Evolutionary conservation across 2,888 invertebrate genomes (phyloP).

Genomic region (Aphidius colemani): DNA sequence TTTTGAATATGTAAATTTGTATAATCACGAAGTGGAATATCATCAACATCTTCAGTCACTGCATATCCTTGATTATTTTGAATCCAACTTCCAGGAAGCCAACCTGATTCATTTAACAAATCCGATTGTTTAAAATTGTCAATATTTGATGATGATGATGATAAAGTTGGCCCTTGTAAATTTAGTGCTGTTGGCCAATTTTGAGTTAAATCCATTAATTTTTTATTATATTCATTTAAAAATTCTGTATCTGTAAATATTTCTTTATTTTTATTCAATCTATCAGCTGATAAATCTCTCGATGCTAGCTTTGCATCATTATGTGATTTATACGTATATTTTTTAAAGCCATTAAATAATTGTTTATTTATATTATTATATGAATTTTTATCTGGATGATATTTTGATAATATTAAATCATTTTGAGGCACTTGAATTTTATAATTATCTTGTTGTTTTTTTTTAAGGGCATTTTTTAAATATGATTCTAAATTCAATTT

Average conservation of each 20-base stretch:
- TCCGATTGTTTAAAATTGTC: not conserved
- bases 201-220: slow-evolving; percentile 48
- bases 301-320: too few relatives aligned
- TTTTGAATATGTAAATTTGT: slow-evolving; percentile 38
- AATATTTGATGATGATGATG: not conserved
- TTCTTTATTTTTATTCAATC: slow-evolving; percentile 37
- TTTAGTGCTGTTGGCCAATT: slow-evolving; percentile 43
- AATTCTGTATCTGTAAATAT: slow-evolving; percentile 47
- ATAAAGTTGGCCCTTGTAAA: not conserved
- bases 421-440: not conserved
- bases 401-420: slow-evolving; percentile 2
- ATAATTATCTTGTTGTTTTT: not conserved
- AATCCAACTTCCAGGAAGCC: not conserved
- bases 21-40: slow-evolving; percentile 40
- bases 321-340: not conserved
- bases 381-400: not conserved
- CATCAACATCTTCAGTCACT: slow-evolving; percentile 47
- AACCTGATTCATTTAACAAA: not conserved
- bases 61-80: slow-evolving; percentile 40
- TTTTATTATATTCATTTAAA: slow-evolving; percentile 49
- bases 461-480: too few relatives aligned
- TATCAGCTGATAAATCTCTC: not conserved
- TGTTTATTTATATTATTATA: slow-evolving; percentile 7
- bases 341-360: not conserved
- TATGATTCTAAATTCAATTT: slow-evolving; percentile 14